phyloP scores from a whole-genome alignment of 2,113 vertebrate species.

The Coreoperca whiteheadi region DNA sequence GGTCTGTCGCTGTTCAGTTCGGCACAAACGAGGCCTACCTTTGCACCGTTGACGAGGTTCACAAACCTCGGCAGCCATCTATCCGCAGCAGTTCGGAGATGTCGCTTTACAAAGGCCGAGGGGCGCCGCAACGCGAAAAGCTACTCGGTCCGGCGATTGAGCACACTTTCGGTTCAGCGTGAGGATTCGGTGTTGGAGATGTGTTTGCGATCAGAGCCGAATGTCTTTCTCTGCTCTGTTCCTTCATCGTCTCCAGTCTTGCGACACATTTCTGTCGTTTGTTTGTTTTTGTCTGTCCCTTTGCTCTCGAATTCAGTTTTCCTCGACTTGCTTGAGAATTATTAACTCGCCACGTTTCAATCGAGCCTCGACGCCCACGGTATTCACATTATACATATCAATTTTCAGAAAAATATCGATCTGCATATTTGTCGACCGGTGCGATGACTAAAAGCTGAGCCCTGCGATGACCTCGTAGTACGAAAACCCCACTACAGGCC shows the following conservation, averaged over 20 bases:
- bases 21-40: not conserved
- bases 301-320: not conserved
- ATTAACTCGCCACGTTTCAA: not conserved
- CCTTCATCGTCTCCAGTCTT: not conserved
- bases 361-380: not conserved
- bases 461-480: not conserved
- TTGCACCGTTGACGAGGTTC: not conserved
- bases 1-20: no score
- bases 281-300: not conserved
- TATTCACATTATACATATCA: slow-evolving; percentile 24
- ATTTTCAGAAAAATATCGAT: slow-evolving; percentile 25
- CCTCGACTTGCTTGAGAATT: not conserved
- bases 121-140: not conserved
- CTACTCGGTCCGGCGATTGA: not conserved
- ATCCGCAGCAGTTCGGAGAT: not conserved
- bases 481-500: not conserved
- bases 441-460: not conserved
- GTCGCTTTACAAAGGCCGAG: not conserved
- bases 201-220: not conserved
- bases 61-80: not conserved
- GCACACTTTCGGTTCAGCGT: not conserved
- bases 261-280: not conserved
- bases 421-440: slow-evolving; percentile 22
- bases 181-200: not conserved
- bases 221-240: not conserved